Conservation (phyloP, 2,113 vertebrate species). For the Aythya baeri region DNA sequence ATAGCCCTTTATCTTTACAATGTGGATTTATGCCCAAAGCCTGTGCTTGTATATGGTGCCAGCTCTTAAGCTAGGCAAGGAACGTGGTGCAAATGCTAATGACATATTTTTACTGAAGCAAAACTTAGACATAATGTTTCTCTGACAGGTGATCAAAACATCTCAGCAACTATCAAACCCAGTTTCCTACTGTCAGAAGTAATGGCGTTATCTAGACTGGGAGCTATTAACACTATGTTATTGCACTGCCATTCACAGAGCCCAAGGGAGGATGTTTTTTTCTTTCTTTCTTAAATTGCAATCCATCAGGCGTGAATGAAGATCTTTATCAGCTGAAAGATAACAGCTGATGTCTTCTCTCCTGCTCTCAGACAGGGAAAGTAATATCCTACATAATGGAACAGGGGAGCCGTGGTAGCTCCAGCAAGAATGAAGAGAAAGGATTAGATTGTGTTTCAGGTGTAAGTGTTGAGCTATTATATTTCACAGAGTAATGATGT, state of each 20-base stretch:
- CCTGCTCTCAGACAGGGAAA: constrained; percentile 61
- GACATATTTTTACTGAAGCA: constrained; percentile 20
- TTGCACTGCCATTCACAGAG: constrained; percentile 48
- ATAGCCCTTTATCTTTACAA: not conserved
- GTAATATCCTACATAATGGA: constrained; percentile 55
- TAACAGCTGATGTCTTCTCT: constrained; percentile 64
- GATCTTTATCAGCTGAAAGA: constrained; percentile 61
- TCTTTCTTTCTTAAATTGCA: constrained; percentile 32
- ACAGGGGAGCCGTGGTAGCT: constrained; percentile 30
- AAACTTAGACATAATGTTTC: constrained; percentile 19
- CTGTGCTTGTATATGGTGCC: not conserved
- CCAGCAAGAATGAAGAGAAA: constrained; percentile 14
- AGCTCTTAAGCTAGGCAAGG: not conserved
- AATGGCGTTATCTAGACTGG: constrained; percentile 45
- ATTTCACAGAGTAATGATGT: constrained; percentile 63
- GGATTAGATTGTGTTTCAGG: constrained; percentile 69
- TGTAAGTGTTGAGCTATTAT: constrained; percentile 64
- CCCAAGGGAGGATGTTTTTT: constrained; percentile 24
- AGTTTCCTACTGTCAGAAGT: constrained; percentile 43
- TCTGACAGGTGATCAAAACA: constrained; percentile 66
- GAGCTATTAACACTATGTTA: constrained; percentile 49
- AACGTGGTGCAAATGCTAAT: not conserved
- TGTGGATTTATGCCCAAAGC: not conserved
- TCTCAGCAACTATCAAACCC: constrained; percentile 14
- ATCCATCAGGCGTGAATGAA: constrained; percentile 49